Evolutionary conservation across 2,888 invertebrate species (phyloP), one percentile per base, ranked within the genome.

Genomic region (Callinectes sapidus): DNA sequence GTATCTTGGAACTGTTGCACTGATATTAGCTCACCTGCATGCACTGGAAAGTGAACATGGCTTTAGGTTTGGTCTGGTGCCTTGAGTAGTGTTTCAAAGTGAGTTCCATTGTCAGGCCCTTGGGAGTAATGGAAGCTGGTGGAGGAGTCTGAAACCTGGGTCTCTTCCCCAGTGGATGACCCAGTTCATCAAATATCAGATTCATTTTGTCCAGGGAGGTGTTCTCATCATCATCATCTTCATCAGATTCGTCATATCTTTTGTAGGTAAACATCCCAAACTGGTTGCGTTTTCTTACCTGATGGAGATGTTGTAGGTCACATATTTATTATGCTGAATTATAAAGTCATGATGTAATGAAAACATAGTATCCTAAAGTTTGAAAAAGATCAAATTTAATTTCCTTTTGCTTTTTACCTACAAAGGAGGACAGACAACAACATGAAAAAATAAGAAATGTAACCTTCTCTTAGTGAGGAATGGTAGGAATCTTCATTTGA

Each of bases 31-130:
- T 14, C 71, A 94, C 94, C 93, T 94, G 93, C 91, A 94, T 92
- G 95, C 96, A 96, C 90, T 96, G 95, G 95, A 96, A 96, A 0
- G 96, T 96, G 95, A 96, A 96, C 96, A 95, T 95, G 35, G 95
- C 95, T 90, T 95, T 95, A 0, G 95, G 95, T 94, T 95, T 95
- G 61, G 93, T 94, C 66, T 94, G 94, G 55, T 94, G 94, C 16
- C 94, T 85, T 6, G 94, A 94, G 90, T 94, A 94, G 32, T 94
- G 93, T 77, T 94, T 93, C 23, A 94, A 54, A 2, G 71, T 90
- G 5, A 94, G 91, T 81, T 94, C 94, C 89, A 94, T 93, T 0
- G 91, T 94, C 23, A 94, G 85, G 13, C 88, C 94, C 66, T 87
- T 90, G 28, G 92, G 90, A 13, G 94, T 94, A n/a, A 94, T 85